A percentile compares a stretch with the other conserved stretches of the same genome.
phyloP scores from a whole-genome alignment of 2,113 vertebrate genomes.

The Eretmodus cyanostictus region DNA sequence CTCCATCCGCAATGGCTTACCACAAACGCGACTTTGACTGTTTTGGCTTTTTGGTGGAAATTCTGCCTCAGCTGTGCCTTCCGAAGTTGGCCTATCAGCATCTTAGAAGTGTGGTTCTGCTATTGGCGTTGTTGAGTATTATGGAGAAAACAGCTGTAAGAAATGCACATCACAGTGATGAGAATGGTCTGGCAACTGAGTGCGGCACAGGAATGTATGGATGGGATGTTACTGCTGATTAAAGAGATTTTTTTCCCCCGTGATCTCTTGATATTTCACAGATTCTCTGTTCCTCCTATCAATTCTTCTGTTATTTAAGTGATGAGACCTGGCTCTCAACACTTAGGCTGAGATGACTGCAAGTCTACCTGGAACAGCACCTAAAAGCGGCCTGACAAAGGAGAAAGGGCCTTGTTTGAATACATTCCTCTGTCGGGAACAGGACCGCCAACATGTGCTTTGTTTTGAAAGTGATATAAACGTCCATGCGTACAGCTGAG shows the following conservation, averaged over 20 bases:
- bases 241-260: not conserved
- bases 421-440: not conserved
- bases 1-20: not conserved
- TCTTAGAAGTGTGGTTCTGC: conserved; percentile 4
- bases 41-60: not conserved
- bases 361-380: not conserved
- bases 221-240: conserved; percentile 45
- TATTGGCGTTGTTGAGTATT: not conserved
- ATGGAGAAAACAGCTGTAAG: conserved; percentile 17
- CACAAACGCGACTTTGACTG: not conserved
- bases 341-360: not conserved
- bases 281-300: conserved; percentile 31
- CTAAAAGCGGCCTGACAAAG: not conserved
- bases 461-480: conserved; percentile 38
- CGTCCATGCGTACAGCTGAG: conserved; percentile 1
- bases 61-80: not conserved
- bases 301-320: conserved; percentile 25
- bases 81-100: not conserved
- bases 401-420: conserved; percentile 23
- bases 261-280: conserved; percentile 15
- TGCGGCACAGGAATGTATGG: conserved; percentile 19
- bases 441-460: not conserved
- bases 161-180: conserved; percentile 30
- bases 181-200: conserved; percentile 47
- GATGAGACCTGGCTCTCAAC: conserved; percentile 33